Evolutionary conservation across 2,888 invertebrate genomes (phyloP).

Genomic region (Aspidiotus destructor): DNA sequence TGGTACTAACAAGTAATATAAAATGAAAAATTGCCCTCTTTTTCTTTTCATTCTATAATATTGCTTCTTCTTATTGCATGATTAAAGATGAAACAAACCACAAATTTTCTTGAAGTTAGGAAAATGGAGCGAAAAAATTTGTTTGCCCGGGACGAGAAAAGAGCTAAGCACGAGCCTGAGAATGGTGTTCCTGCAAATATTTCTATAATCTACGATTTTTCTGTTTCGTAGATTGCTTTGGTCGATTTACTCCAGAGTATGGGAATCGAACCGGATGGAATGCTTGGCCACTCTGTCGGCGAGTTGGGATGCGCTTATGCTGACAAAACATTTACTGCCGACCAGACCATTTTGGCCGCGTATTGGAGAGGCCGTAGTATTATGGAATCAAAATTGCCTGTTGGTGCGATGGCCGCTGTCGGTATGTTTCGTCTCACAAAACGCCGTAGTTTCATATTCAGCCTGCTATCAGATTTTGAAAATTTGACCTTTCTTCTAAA

Average conservation of each 20-base stretch:
- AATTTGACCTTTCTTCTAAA: constrained; percentile 32
- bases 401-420: constrained; percentile 85
- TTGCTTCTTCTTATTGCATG: too few species aligned
- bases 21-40: too few species aligned
- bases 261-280: constrained; percentile 81
- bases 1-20: too few species aligned
- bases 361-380: constrained; percentile 86
- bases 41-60: too few species aligned
- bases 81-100: too few species aligned
- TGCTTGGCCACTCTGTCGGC: constrained; percentile 76
- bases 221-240: constrained; percentile 71
- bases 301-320: constrained; percentile 58
- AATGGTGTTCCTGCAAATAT: too few species aligned
- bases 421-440: constrained; percentile 49
- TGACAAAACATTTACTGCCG: constrained; percentile 79
- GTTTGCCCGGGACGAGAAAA: too few species aligned
- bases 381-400: constrained; percentile 59
- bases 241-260: constrained; percentile 70
- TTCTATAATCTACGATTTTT: neutral
- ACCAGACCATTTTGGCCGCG: constrained; percentile 87
- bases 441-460: neutral
- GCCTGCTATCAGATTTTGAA: neutral
- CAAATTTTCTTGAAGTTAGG: too few species aligned
- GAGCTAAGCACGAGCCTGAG: too few species aligned
- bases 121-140: too few species aligned